phyloP scores from a whole-genome alignment of 35 echinoderm and acorn worm species.

The Diadema setosum region DNA sequence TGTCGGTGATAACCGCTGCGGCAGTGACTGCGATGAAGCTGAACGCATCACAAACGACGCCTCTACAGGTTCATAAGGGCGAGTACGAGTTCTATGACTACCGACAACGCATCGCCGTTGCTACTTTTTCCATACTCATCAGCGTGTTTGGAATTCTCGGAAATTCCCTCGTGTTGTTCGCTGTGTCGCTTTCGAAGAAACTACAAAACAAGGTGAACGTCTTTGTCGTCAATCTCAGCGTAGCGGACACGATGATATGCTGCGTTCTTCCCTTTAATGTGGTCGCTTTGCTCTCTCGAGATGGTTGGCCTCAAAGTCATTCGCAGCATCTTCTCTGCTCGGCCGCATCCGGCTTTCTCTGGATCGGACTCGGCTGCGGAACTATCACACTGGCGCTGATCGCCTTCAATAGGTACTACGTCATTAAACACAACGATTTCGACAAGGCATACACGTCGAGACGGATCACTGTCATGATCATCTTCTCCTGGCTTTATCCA shows the following conservation, averaged over 20 bases:
- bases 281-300: constrained; percentile 52
- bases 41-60: neutral
- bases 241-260: constrained; percentile 65
- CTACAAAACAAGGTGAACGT: constrained; percentile 82
- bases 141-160: constrained; percentile 55
- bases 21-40: neutral
- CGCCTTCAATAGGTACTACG: constrained; percentile 60
- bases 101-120: constrained; percentile 42
- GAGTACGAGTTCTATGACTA: constrained; percentile 49
- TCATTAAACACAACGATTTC: constrained; percentile 42
- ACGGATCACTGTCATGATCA: constrained; percentile 30
- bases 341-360: constrained; percentile 1
- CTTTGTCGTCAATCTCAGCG: constrained; percentile 78
- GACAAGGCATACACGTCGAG: constrained; percentile 15
- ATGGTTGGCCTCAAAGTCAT: constrained; percentile 7
- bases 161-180: constrained; percentile 71
- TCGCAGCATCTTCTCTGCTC: constrained; percentile 35
- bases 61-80: neutral
- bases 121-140: constrained; percentile 35
- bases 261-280: constrained; percentile 60
- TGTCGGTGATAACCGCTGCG: neutral
- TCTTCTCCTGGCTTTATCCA: constrained; percentile 56
- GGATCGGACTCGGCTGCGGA: constrained; percentile 61
- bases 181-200: constrained; percentile 64
- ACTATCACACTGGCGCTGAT: constrained; percentile 73